Evolutionary conservation across 2,113 vertebrate genomes (phyloP).

Genomic region (Psilopogon haemacephalus): DNA sequence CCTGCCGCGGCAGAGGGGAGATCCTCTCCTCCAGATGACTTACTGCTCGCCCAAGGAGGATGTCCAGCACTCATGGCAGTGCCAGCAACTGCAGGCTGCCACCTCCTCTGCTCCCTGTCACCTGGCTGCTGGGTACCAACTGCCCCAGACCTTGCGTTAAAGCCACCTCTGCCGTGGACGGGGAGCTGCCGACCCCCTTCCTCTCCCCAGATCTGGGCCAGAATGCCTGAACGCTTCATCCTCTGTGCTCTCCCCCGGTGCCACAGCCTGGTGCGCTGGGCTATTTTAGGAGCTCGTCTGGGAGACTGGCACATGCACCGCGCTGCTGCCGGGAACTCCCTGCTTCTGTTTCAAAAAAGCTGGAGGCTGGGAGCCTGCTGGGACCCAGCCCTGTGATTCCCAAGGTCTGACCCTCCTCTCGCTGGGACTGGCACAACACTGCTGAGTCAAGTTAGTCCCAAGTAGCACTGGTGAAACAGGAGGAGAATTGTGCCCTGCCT

Average conservation of each 20-base stretch:
- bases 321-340: slow-evolving; percentile 63
- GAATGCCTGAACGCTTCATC: slow-evolving; percentile 38
- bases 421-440: not conserved
- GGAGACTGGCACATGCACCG: slow-evolving; percentile 55
- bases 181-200: not conserved
- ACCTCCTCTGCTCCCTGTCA: not conserved
- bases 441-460: slow-evolving; percentile 40
- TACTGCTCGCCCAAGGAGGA: not conserved
- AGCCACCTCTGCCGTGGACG: not conserved
- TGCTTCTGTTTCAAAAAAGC: slow-evolving; percentile 51
- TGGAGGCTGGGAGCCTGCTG: slow-evolving; percentile 60
- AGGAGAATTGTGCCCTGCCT: not conserved
- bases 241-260: slow-evolving; percentile 39
- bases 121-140: not conserved
- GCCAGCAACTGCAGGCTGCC: not conserved
- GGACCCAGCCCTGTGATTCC: slow-evolving; percentile 65
- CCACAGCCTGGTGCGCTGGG: slow-evolving; percentile 53
- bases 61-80: not conserved
- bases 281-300: slow-evolving; percentile 65
- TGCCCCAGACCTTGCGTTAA: not conserved
- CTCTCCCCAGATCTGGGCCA: slow-evolving; percentile 36
- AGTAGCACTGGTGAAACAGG: slow-evolving; percentile 10
- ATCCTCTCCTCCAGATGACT: slow-evolving; percentile 52
- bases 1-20: not conserved
- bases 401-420: slow-evolving; percentile 56